phyloP scores from a whole-genome alignment of 2,113 vertebrate species.

The Orthonyx spaldingii region DNA sequence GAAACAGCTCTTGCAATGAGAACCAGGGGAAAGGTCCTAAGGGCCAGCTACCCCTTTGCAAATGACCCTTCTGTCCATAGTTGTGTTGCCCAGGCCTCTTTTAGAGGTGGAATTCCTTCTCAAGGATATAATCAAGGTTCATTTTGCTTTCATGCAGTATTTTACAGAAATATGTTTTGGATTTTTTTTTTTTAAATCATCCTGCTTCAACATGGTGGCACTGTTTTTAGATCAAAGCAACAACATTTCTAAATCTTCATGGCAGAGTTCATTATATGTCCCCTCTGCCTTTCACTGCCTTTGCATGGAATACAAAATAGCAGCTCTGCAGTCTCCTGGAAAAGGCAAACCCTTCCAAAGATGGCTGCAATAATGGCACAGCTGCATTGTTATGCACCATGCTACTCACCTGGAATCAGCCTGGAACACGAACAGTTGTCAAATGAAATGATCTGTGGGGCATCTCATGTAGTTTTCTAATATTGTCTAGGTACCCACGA shows the following conservation, averaged over 20 bases:
- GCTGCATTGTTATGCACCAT: not conserved
- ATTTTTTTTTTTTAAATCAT: not conserved
- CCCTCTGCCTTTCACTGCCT: not conserved
- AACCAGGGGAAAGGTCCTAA: not conserved
- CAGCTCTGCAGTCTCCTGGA: not conserved
- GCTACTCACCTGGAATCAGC: not conserved
- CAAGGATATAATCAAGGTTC: not conserved
- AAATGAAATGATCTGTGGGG: not conserved
- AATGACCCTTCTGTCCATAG: not conserved
- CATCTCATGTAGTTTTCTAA: not conserved
- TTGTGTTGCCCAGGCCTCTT: not conserved
- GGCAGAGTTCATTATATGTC: not conserved
- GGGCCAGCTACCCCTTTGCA: not conserved
- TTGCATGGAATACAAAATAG: not conserved
- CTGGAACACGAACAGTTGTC: not conserved
- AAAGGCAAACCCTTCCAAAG: not conserved
- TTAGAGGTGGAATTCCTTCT: not conserved
- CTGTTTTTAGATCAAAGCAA: not conserved
- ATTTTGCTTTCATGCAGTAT: not conserved
- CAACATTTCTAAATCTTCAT: not conserved
- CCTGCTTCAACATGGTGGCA: not conserved
- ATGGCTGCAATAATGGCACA: not conserved
- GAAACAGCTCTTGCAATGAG: not conserved
- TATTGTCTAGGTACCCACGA: not conserved
- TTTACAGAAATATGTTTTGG: not conserved